Percentiles rank a stretch among this genome's conserved stretches.
Evolutionary conservation across 2,113 vertebrate species (phyloP).

Genomic region (Rhinolophus ferrumequinum): DNA sequence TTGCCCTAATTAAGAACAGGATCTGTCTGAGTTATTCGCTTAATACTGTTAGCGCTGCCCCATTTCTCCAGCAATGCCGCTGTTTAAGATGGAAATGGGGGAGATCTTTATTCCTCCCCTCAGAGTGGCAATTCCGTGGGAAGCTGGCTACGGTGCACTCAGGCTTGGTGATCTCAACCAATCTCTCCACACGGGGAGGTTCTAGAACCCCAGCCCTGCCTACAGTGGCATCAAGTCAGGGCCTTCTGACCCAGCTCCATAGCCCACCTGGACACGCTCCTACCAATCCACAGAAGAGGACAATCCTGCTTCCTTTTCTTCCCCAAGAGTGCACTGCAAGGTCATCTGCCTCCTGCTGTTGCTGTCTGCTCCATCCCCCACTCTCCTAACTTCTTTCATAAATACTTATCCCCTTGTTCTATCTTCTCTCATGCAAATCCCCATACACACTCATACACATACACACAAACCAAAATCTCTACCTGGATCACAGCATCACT

Average conservation of each 20-base stretch:
- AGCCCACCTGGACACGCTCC: neutral
- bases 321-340: neutral
- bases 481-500: neutral
- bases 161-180: neutral
- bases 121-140: neutral
- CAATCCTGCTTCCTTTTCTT: neutral
- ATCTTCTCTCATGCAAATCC: neutral
- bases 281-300: neutral
- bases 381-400: neutral
- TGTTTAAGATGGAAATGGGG: neutral
- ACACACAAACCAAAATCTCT: neutral
- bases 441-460: rapidly evolving
- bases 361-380: neutral
- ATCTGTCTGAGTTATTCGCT: neutral
- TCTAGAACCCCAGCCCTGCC: neutral
- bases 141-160: neutral
- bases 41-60: neutral
- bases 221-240: neutral
- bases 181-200: neutral
- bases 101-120: neutral
- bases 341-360: neutral
- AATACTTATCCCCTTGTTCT: neutral
- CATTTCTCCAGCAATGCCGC: neutral
- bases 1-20: neutral
- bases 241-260: neutral